Evolutionary conservation across 2,113 vertebrate species (phyloP).

Genomic region (Litocranius walleri): DNA sequence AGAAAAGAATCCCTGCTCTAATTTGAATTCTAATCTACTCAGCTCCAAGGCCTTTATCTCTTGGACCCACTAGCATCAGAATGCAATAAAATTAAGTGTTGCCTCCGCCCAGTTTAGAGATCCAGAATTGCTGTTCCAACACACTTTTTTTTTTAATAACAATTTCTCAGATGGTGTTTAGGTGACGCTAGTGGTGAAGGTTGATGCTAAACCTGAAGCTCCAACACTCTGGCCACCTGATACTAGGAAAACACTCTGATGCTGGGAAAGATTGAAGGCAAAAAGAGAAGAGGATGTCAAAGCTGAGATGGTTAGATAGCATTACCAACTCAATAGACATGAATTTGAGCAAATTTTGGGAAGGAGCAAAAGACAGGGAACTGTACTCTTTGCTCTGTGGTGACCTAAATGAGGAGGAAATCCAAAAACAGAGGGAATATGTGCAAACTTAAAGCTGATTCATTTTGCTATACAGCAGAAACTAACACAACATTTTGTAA

Average conservation of each 20-base stretch:
- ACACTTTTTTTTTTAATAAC: background rate
- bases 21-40: background rate
- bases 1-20: background rate
- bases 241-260: background rate
- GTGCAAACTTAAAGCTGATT: background rate
- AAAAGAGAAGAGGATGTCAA: background rate
- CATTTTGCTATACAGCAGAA: background rate
- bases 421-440: background rate
- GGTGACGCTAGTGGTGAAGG: background rate
- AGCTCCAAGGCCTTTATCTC: background rate
- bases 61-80: background rate
- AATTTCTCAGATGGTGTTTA: background rate
- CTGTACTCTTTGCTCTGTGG: background rate
- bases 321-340: background rate
- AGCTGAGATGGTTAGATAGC: background rate
- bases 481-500: background rate
- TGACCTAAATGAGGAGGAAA: background rate
- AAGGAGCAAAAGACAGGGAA: background rate
- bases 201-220: background rate
- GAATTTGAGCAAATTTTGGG: background rate
- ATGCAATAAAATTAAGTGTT: slow-evolving; percentile 11
- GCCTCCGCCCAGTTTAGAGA: slow-evolving; percentile 13
- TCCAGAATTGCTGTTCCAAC: slow-evolving; percentile 19
- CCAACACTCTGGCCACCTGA: background rate
- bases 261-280: background rate